Conservation (phyloP, 2,888 invertebrate genomes). For the Drosophila lacicola region DNA sequence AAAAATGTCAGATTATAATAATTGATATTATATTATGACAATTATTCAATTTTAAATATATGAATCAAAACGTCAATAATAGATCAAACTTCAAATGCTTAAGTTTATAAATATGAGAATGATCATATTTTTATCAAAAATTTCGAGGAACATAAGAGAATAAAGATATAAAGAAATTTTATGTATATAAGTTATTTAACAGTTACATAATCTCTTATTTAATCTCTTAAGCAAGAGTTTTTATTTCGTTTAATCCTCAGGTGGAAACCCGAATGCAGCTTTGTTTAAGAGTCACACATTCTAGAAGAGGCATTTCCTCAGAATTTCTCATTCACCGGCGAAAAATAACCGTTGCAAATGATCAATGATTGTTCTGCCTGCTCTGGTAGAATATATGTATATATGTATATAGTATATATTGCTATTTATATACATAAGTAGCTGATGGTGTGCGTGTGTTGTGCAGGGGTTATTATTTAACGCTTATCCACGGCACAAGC, state of each 20-base stretch:
- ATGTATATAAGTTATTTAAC: not conserved
- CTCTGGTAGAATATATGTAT: not conserved
- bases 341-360: slow-evolving; percentile 38
- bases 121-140: too few species aligned
- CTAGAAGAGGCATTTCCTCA: slow-evolving; percentile 17
- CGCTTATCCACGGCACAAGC: slow-evolving; percentile 39
- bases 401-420: too few species aligned
- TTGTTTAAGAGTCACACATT: slow-evolving; percentile 17
- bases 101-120: too few species aligned
- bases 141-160: too few species aligned
- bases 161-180: too few species aligned
- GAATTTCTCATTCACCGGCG: slow-evolving; percentile 23
- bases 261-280: slow-evolving; percentile 5
- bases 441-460: slow-evolving; percentile 5
- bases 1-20: too few species aligned
- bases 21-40: too few species aligned
- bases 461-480: slow-evolving; percentile 45
- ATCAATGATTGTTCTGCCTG: slow-evolving; percentile 40
- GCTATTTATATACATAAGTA: not conserved
- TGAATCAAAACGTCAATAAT: too few species aligned
- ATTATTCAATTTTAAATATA: too few species aligned
- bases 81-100: too few species aligned
- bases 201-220: not conserved
- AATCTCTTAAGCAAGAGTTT: not conserved
- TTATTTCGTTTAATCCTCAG: slow-evolving; percentile 7